These are phyloP conservation scores for Subanguina moxae DNA, from an alignment of 1,140 invertebrate species.

Conservation along the genomic window DNA sequence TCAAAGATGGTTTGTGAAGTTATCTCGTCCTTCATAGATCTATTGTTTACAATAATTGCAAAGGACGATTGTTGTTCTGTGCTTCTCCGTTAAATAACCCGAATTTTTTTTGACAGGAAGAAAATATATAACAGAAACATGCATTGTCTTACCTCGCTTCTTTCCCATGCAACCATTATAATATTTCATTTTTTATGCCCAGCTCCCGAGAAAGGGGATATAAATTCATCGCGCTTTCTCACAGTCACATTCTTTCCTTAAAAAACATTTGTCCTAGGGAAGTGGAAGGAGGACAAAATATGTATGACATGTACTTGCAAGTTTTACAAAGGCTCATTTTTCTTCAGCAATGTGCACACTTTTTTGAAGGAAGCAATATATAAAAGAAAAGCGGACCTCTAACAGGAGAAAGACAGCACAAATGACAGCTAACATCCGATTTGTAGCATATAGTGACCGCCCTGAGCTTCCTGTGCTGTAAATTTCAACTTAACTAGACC, in stretches of 20 bases:
- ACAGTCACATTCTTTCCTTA: background rate
- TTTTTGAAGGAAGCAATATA: background rate
- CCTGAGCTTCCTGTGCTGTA: conserved; percentile 18
- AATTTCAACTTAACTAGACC: background rate
- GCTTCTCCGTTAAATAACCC: too few relatives aligned
- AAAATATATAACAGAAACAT: too few relatives aligned
- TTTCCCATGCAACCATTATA: background rate
- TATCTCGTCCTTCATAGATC: too few relatives aligned
- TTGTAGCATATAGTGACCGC: conserved; percentile 48
- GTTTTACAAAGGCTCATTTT: background rate
- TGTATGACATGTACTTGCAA: background rate
- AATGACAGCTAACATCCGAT: conserved; percentile 49
- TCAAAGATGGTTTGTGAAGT: too few relatives aligned
- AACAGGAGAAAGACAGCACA: conserved; percentile 48
- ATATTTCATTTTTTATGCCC: conserved; percentile 3
- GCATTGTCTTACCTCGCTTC: too few relatives aligned
- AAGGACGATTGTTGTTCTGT: too few relatives aligned
- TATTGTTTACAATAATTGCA: too few relatives aligned
- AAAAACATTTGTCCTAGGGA: background rate
- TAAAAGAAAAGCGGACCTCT: conserved; percentile 38
- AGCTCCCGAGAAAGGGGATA: background rate
- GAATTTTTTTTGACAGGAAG: too few relatives aligned
- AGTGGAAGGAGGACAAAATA: background rate
- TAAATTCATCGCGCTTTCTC: background rate
- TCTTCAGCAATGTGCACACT: background rate